Percentiles rank a stretch among this genome's conserved stretches.
Evolutionary conservation across 2,797 vertebrate genomes (phyloP).

Genomic region (Sphenopsis melanotis): DNA sequence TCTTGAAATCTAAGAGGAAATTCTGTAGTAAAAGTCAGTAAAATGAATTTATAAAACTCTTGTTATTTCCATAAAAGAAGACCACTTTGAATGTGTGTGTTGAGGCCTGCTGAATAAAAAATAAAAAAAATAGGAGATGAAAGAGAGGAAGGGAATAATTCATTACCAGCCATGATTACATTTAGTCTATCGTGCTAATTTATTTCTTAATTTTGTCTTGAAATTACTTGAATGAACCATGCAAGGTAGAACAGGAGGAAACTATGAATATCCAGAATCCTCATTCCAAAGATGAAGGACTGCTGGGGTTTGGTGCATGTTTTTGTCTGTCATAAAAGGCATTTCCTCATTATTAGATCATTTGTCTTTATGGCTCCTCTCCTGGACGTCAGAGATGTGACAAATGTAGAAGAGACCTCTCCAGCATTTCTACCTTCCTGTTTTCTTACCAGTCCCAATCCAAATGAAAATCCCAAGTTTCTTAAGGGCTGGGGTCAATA

Average conservation of each 20-base stretch:
- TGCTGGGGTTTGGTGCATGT: accelerated
- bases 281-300: background rate
- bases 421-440: background rate
- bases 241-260: background rate
- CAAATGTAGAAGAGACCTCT: background rate
- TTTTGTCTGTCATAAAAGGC: background rate
- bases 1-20: background rate
- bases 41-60: background rate
- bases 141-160: background rate
- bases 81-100: background rate
- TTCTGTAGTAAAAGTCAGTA: background rate
- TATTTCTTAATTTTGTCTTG: background rate
- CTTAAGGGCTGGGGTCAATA: background rate
- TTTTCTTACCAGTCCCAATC: background rate
- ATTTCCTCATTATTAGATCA: background rate
- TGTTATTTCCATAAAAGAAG: background rate
- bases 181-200: background rate
- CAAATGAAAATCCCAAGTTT: background rate
- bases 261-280: background rate
- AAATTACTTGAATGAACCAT: background rate
- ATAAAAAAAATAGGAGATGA: background rate
- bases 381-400: background rate
- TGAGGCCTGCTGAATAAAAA: background rate
- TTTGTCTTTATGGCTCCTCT: background rate
- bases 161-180: background rate